Evolutionary conservation across 1,140 invertebrate genomes (phyloP).

Genomic region (Apis dorsata): DNA sequence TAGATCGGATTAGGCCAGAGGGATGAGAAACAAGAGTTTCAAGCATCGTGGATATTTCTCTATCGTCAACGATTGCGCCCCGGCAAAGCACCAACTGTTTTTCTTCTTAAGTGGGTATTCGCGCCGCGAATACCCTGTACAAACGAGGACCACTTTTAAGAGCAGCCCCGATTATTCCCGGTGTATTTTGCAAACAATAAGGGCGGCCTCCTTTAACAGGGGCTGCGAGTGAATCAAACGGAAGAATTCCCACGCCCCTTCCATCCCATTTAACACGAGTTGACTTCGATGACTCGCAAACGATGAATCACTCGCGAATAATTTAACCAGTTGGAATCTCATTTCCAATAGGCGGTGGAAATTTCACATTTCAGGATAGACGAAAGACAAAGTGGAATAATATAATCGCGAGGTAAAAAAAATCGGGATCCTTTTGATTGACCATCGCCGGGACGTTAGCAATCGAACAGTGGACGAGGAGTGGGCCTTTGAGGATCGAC

Average conservation of each 20-base stretch:
- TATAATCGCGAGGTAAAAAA: background rate
- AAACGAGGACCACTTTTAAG: background rate
- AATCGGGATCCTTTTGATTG: background rate
- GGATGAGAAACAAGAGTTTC: background rate
- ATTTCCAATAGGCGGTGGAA: no score
- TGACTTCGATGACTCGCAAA: no score
- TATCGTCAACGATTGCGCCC: background rate
- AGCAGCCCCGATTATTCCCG: background rate
- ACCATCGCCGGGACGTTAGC: slow-evolving; percentile 12
- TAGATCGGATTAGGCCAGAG: no score
- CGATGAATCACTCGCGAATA: no score
- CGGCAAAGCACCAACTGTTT: background rate
- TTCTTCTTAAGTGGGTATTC: background rate
- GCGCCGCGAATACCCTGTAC: background rate
- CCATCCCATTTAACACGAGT: background rate
- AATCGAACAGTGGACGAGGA: background rate
- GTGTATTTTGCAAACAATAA: background rate
- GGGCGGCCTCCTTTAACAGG: background rate
- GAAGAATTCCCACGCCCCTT: slow-evolving; percentile 8
- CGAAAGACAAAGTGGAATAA: no score
- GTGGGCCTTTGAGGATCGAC: background rate
- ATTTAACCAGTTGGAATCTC: no score
- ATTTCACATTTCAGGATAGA: no score
- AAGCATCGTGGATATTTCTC: background rate
- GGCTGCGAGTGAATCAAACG: background rate